phyloP scores from a whole-genome alignment of 1,140 invertebrate genomes.

The Yoshiicerus persimilis region DNA sequence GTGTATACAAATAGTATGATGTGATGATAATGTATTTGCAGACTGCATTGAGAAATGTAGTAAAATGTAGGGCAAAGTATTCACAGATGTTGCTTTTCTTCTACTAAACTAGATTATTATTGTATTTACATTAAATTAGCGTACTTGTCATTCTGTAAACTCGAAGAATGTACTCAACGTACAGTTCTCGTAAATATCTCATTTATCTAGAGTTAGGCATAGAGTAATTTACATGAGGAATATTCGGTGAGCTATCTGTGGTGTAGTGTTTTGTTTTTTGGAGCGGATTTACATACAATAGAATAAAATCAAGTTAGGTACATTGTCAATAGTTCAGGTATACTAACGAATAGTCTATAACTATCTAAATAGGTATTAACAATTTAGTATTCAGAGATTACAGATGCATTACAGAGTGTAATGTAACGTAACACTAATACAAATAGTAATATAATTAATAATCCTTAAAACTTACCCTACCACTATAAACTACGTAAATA shows the following conservation, averaged over 20 bases:
- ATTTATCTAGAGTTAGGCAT: neutral
- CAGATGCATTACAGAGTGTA: too few relatives aligned
- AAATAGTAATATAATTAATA: neutral
- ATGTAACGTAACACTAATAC: neutral
- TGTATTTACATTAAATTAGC: neutral
- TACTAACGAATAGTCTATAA: neutral
- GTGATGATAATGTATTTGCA: neutral
- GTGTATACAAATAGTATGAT: neutral
- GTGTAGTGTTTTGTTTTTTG: too few relatives aligned
- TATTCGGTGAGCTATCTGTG: neutral
- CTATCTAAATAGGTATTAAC: neutral
- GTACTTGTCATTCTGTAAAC: neutral
- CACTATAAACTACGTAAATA: neutral
- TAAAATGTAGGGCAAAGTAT: neutral
- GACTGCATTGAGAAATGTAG: neutral
- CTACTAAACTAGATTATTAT: neutral
- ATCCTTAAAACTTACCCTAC: neutral
- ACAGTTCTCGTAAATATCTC: neutral
- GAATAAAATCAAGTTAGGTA: neutral
- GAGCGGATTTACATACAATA: neutral
- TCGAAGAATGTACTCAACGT: neutral
- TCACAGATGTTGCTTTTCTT: neutral
- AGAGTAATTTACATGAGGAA: neutral
- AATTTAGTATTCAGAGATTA: neutral
- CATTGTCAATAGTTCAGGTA: neutral